Evolutionary conservation across 2,113 vertebrate species (phyloP), one percentile per base, ranked within the genome.

Genomic region (Marcusenius ussheri): DNA sequence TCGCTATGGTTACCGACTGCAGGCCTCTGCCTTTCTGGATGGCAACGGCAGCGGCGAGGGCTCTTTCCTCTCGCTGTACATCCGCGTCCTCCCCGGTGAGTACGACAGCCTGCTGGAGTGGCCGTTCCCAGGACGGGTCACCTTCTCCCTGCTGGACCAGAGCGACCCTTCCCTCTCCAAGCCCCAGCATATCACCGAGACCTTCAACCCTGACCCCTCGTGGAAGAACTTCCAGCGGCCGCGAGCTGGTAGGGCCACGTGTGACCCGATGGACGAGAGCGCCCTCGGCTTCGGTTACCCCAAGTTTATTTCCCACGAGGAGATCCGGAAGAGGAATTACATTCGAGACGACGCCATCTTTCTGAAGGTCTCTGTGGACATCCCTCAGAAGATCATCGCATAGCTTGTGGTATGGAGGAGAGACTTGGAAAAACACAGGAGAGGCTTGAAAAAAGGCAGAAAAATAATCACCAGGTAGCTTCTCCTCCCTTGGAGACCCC

Each of bases 211-310:
- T 0, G 98, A 99, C 91, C 98, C 98, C 93, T 97, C 98, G 96
- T 99, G 98, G 98, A 99, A 99, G 91, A 99, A 99, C 95, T 99
- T 99, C 96, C 98, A 99, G 94, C 99, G 98, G 92, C 98, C 98
- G 0, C 87, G 53, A n/a, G 31, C 85, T 3, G 15, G 31, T 88
- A 42, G 50, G 51, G 95, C 96, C 80, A 97, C 95, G 47, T 96
- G 98, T 90, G 95, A 97, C 94, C 98, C 98, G 92, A 93, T 98
- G 96, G 98, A 99, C 39, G 98, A 99, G 96, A 99, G 98, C 94
- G 96, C 97, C 89, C 95, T 99, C 92, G 98, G 98, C 62, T 99
- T 99, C 0, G 98, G 98, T 74, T 99, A 99, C 94, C 98, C 98
- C 94, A 99, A 99, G 93, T 99, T 99, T 94, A 98, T 99, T 95